Evolutionary conservation across 2,888 invertebrate genomes (phyloP), one percentile per base, ranked within the genome.

Genomic region (Sphaeridia pumilis): DNA sequence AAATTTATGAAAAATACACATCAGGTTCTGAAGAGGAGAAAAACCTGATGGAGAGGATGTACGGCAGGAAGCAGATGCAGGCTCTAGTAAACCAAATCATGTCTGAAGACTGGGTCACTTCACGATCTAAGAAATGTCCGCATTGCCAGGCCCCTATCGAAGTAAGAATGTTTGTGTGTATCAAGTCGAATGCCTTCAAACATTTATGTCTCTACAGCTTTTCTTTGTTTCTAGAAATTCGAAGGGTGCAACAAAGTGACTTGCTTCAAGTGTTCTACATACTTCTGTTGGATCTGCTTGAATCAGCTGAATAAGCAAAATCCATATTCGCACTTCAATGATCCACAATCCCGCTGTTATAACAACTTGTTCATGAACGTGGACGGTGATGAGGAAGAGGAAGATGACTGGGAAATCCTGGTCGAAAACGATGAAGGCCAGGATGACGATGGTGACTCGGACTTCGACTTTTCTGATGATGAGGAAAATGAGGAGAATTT

Each of bases 201-300:
- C n/a, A n/a, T n/a, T n/a, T n/a, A n/a, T n/a, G n/a, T n/a, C n/a
- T n/a, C n/a, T n/a, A n/a, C n/a, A n/a, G n/a, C n/a, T n/a, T n/a
- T n/a, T 42, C 56, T 49, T 57, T 26, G n/a, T 49, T 65, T 67
- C 20, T 67, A 80, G 78, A 81, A 80, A 72, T 75, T 74, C 7
- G 76, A 78, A 62, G 82, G 81, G 14, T 82, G 82, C 66, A 81
- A 82, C 69, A 81, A 81, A 72, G 81, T 82, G 78, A 72, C 74
- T 0, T 82, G 82, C 65, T 73, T 73, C 65, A 76, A 76, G 56
- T 82, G 82, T 65, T 71, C 73, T 21, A 71, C 75, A 1, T 75
- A 71, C 61, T 82, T 82, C 69, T 82, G 81, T 66, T 82, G 81
- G 80, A 61, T 78, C 14, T 82, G 81, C 64, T 67, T 68, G 24